Percentiles rank a stretch among this genome's conserved stretches.
phyloP scores from a whole-genome alignment of 2,797 vertebrate species.

The Tachyglossus aculeatus region DNA sequence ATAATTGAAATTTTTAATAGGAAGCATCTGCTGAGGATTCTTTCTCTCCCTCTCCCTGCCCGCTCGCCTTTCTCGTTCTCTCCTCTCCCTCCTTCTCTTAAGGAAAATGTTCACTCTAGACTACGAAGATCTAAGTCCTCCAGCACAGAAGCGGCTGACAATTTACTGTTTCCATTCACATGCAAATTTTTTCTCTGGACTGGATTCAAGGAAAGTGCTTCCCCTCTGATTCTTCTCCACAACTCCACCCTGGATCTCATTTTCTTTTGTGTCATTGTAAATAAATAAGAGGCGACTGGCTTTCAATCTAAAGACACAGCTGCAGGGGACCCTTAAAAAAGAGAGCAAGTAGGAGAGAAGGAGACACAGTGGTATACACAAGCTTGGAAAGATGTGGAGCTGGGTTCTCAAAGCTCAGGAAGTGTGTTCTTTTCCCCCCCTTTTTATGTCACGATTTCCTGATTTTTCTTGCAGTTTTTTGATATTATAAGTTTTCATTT shows the following conservation, averaged over 20 bases:
- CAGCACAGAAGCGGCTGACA: constrained; percentile 14
- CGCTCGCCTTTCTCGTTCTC: not conserved
- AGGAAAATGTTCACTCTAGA: not conserved
- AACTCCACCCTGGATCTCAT: constrained; percentile 23
- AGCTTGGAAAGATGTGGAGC: not conserved
- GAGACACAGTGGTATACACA: not conserved
- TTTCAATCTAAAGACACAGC: constrained; percentile 38
- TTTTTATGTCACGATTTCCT: not conserved
- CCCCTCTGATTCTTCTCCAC: not conserved
- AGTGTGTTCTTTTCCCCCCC: not conserved
- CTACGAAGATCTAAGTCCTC: constrained; percentile 14
- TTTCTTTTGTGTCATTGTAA: constrained; percentile 23
- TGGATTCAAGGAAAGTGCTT: constrained; percentile 21
- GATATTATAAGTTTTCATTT: not conserved
- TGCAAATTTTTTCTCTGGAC: constrained; percentile 37
- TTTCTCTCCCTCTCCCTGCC: not conserved
- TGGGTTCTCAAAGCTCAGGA: constrained; percentile 12
- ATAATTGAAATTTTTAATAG: not conserved
- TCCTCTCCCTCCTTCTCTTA: not conserved
- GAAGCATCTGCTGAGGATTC: constrained; percentile 20
- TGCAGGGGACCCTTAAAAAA: constrained; percentile 22
- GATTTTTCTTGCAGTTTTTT: not conserved
- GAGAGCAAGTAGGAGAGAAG: not conserved
- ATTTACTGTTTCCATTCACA: constrained; percentile 8
- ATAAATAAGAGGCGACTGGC: constrained; percentile 17